phyloP scores from a whole-genome alignment of 1,140 invertebrate genomes.

The Lordiphosa clarofinis region DNA sequence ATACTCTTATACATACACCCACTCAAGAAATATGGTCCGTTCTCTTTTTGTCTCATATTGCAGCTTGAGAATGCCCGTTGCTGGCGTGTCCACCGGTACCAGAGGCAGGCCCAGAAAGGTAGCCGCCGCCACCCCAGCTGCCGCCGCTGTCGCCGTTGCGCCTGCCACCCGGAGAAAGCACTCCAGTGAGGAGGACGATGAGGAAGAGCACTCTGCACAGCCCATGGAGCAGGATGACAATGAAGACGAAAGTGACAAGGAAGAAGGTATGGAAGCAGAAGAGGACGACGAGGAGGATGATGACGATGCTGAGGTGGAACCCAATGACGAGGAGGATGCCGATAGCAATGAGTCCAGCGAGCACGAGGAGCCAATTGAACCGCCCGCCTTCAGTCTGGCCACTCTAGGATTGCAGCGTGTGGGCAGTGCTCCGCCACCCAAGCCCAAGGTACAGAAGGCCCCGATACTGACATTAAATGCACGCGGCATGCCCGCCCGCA shows the following conservation, averaged over 20 bases:
- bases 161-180: conserved; percentile 7
- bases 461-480: conserved; percentile 89
- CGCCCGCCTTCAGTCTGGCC: conserved; percentile 86
- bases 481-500: conserved; percentile 92
- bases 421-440: conserved; percentile 85
- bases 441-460: conserved; percentile 84
- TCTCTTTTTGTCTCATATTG: conserved; percentile 3
- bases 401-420: conserved; percentile 89
- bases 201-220: neutral
- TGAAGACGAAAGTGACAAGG: conserved; percentile 18
- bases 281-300: conserved; percentile 13
- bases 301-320: conserved; percentile 17
- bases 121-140: neutral
- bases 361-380: conserved; percentile 82
- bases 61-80: conserved; percentile 57
- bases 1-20: too few species aligned
- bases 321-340: conserved; percentile 52
- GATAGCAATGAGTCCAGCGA: conserved; percentile 55
- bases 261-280: neutral
- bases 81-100: conserved; percentile 14
- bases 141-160: conserved; percentile 5
- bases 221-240: conserved; percentile 20
- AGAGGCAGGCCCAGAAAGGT: conserved; percentile 45
- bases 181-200: conserved; percentile 23
- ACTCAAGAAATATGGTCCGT: too few species aligned